Conservation (phyloP, 2,113 vertebrate genomes). For the Tamias sibiricus region DNA sequence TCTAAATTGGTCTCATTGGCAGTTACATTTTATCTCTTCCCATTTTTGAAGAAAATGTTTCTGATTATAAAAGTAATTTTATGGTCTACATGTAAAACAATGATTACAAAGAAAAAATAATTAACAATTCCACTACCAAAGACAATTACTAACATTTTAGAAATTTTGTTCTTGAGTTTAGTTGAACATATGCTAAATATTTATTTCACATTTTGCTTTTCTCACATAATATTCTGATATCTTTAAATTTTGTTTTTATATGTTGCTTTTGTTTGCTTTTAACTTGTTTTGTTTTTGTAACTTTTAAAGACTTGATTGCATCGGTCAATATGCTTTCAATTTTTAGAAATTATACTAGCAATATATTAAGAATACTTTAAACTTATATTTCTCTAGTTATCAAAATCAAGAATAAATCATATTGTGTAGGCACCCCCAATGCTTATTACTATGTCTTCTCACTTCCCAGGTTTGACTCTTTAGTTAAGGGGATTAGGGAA, state of each 20-base stretch:
- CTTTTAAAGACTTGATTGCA: not conserved
- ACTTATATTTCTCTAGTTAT: not conserved
- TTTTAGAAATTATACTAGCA: slow-evolving; percentile 5
- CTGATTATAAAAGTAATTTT: not conserved
- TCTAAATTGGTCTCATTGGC: not conserved
- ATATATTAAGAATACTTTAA: not conserved
- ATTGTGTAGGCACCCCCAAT: not conserved
- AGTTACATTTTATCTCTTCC: not conserved
- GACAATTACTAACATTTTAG: not conserved
- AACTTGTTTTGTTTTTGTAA: not conserved
- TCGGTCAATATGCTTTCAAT: not conserved
- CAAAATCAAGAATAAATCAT: not conserved
- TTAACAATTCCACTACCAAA: not conserved
- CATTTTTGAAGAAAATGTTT: not conserved
- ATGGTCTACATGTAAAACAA: not conserved
- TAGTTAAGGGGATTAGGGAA: not conserved
- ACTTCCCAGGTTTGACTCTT: not conserved
- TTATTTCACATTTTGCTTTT: not conserved
- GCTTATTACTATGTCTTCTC: not conserved
- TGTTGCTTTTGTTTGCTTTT: not conserved
- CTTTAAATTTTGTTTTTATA: not conserved
- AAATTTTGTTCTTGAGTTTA: not conserved
- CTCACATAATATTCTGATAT: not conserved
- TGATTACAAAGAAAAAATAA: not conserved
- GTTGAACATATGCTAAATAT: not conserved